Base-by-base conservation (phyloP, 2,797 vertebrate genomes). In the Megaceryle alcyon region DNA sequence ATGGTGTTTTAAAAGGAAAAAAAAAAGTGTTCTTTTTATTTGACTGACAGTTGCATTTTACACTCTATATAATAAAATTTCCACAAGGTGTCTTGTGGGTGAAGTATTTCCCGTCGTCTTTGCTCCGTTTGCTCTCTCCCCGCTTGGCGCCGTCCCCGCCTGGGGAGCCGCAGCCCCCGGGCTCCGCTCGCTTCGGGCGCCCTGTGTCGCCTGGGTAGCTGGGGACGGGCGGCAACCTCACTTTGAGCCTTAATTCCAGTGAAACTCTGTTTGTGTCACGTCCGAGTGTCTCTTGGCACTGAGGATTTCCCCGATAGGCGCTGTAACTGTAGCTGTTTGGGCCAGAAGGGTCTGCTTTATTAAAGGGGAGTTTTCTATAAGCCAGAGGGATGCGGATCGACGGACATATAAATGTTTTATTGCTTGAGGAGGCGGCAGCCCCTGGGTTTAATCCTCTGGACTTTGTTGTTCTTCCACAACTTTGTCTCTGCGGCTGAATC, bases 31-130 rank as follows among this genome's bases (percentile, higher is more conserved):
- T 99, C 98, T 98, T 98, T 98, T 98, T 98, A 97, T 98, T 98
- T 97, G 98, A 98, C 98, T 98, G 98, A 98, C 98, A 97, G 96
- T 98, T 98, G 98, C 98, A 98, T 98, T 99, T 99, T 98, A 98
- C 98, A 98, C 98, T 98, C 98, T 98, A 98, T 98, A 97, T 98
- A 99, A 99, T 99, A 99, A 98, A 99, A 98, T 97, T 95, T 93
- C 98, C 98, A 98, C 98, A 98, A 98, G 98, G 57, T 91, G 37
- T 78, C 97, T 98, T 98, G 98, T 98, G 98, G 98, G 70, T 63
- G 15, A 96, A 98, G 97, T 94, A 88, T 94, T 60, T 78, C 39
- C 31, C 0, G 96, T 96, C 92, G 93, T 8, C 4, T 65, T 79
- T 68, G 5, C 84, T 90, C 82, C 3, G 1, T 51, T 76, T 12